A percentile compares a stretch with the other conserved stretches of the same genome.
Conservation (phyloP, 92 coral and sea anemone genomes). For the Parazoanthus atlanticus region DNA sequence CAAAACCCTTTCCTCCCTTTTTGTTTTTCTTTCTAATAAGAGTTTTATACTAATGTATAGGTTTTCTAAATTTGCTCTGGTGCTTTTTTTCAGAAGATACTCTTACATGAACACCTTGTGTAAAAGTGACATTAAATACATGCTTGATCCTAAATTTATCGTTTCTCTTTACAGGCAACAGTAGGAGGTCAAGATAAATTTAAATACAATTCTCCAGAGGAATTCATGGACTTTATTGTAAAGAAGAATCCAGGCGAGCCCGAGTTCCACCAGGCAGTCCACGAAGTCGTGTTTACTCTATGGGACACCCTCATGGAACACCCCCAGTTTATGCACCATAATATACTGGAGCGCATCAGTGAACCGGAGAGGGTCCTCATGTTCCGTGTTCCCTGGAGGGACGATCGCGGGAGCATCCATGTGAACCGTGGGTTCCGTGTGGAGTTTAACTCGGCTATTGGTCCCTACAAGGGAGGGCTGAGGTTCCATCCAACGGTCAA, state of each 20-base stretch:
- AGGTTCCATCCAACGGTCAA: slow-evolving; percentile 87
- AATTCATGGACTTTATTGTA: slow-evolving; percentile 59
- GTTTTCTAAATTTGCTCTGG: no score
- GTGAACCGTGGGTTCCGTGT: slow-evolving; percentile 87
- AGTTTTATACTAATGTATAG: no score
- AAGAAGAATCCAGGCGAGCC: slow-evolving; percentile 75
- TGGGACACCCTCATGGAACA: slow-evolving; percentile 72
- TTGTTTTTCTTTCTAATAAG: no score
- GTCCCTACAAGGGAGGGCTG: slow-evolving; percentile 87
- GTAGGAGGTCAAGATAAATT: slow-evolving; percentile 15
- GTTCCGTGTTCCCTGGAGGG: slow-evolving; percentile 91
- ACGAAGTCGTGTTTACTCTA: slow-evolving; percentile 71
- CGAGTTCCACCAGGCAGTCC: slow-evolving; percentile 92
- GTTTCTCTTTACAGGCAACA: slow-evolving; percentile 16
- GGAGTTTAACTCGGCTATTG: slow-evolving; percentile 88
- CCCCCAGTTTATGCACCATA: slow-evolving; percentile 62
- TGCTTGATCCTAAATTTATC: background rate
- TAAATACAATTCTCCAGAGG: slow-evolving; percentile 66
- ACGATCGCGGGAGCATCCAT: slow-evolving; percentile 69
- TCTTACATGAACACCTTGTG: no score
- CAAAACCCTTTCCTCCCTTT: no score
- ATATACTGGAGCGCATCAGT: slow-evolving; percentile 81
- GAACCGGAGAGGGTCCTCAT: slow-evolving; percentile 91
- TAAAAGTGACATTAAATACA: no score
- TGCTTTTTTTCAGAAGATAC: no score